phyloP scores from a whole-genome alignment of 2,113 vertebrate genomes.

The Recurvirostra avosetta region DNA sequence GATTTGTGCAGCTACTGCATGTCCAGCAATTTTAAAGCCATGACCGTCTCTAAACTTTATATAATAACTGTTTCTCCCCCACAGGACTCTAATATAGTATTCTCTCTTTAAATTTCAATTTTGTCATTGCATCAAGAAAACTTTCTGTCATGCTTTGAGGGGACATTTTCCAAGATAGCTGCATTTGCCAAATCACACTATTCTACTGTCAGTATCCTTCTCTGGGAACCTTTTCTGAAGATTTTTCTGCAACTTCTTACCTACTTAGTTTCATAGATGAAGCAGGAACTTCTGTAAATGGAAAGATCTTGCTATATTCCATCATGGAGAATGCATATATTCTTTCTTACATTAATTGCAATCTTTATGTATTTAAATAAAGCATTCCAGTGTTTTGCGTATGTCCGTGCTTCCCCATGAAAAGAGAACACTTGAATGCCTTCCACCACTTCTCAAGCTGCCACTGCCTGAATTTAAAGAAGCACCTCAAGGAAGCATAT shows the following conservation, averaged over 20 bases:
- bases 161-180: background rate
- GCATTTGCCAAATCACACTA: fast-evolving
- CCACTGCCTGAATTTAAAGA: background rate
- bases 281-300: background rate
- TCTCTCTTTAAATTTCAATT: background rate
- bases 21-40: background rate
- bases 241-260: background rate
- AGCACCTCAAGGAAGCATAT: background rate
- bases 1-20: background rate
- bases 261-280: background rate
- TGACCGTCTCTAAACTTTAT: background rate
- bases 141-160: background rate
- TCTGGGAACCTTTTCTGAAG: background rate
- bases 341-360: background rate
- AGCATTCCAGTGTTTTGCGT: background rate
- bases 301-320: background rate
- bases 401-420: background rate
- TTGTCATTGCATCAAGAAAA: background rate
- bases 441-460: background rate
- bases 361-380: background rate
- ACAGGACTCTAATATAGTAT: background rate
- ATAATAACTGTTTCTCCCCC: background rate
- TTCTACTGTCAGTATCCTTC: background rate
- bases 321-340: background rate
- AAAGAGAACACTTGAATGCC: background rate